These are phyloP conservation scores for Sander lucioperca DNA, from an alignment of 2,113 vertebrate genomes.

Conservation along the genomic window DNA sequence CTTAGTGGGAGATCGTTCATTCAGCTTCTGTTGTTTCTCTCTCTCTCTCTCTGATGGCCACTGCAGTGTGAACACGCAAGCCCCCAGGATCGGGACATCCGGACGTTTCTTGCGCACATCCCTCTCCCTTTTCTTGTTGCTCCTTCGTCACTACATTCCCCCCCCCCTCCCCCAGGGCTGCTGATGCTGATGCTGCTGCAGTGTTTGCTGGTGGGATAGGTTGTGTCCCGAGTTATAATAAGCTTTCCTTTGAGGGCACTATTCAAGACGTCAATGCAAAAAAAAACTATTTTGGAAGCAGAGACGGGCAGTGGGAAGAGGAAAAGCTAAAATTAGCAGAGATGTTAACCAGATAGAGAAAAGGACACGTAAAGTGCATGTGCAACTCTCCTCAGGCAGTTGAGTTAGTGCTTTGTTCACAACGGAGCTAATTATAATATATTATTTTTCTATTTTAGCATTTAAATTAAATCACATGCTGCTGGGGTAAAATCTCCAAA, in stretches of 20 bases:
- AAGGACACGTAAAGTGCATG: background rate
- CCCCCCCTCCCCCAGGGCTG: slow-evolving; percentile 12
- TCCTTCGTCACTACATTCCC: slow-evolving; percentile 18
- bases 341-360: background rate
- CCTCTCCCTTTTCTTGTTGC: slow-evolving; percentile 9
- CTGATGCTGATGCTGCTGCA: slow-evolving; percentile 37
- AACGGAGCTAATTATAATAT: background rate
- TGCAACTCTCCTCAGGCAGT: background rate
- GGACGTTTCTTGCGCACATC: background rate
- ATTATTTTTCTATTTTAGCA: too few relatives aligned
- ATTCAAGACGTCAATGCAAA: background rate
- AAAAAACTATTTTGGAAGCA: background rate
- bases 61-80: slow-evolving; percentile 55
- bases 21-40: slow-evolving; percentile 32
- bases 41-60: slow-evolving; percentile 23
- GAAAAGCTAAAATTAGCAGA: background rate
- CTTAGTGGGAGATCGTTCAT: slow-evolving; percentile 27
- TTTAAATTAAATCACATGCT: background rate
- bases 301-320: too few relatives aligned
- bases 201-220: slow-evolving; percentile 12
- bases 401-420: background rate
- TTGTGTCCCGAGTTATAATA: background rate
- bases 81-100: slow-evolving; percentile 47
- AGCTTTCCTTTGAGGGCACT: slow-evolving; percentile 1
- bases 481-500: background rate